Base-by-base conservation (phyloP, 2,888 invertebrate genomes). In the Eumacrocentrus americanus region DNA sequence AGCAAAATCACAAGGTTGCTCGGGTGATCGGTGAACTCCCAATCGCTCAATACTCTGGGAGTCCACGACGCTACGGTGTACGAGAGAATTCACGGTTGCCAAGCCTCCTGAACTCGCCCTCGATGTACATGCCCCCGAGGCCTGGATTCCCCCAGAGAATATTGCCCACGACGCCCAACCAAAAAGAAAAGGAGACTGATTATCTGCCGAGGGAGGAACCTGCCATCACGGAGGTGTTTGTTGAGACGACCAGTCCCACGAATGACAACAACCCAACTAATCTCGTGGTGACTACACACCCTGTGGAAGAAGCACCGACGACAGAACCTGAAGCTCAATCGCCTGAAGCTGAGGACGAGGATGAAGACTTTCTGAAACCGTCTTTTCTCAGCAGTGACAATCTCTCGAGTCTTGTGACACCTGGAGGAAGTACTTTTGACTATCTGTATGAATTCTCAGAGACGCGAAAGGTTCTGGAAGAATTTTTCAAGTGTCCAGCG, bases 21-120 rank as follows among this genome's bases (percentile, higher is more conserved):
- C 83, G 89, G 72, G 88, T 91, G 40, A 92, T 92, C 73, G 92
- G 92, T 47, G 90, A 88, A 80, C 83, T 93, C 72, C 94, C 94
- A n/a, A 95, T 95, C 70, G 94, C 95, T 16, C 93, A 95, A 76
- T 95, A 95, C 78, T 94, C 95, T 70, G 94, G 93, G 12, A 95
- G 94, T 40, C 95, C 95, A 12, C 84, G 94, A 69, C 86, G 95
- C 69, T 94, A 94, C 78, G 94, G 94, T 3, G 73, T 79, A 50
- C 77, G 80, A 12, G 80, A 80, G 60, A 84, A 84, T 78, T 81
- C 84, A 60, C 83, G 84, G 76, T 81, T 86, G 73, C 85, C 87
- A 62, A 86, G 84, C 74, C 78, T 86, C 65, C 80, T 87, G 62
- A 84, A 86, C 61, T 86, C 89, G 50, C 90, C 90, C 66, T 86